Conservation (phyloP, 2,797 vertebrate species). For the Gymnocypris eckloni region DNA sequence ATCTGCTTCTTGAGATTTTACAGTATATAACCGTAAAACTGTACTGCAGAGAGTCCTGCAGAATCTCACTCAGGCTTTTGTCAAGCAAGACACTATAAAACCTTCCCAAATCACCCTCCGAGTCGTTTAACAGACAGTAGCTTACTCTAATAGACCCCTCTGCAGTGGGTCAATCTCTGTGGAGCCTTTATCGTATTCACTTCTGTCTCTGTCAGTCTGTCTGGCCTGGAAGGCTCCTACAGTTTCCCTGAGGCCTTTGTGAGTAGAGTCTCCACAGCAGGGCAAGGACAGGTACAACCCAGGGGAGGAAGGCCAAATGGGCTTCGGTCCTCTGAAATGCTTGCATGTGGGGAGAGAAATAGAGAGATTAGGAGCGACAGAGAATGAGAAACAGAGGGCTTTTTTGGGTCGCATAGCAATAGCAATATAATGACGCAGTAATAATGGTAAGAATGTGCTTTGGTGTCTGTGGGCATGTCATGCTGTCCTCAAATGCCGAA, state of each 20-base stretch:
- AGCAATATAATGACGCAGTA: neutral
- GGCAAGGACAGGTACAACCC: conserved; percentile 50
- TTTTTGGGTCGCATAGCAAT: conserved; percentile 40
- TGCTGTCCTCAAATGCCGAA: conserved; percentile 21
- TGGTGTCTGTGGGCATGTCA: conserved; percentile 46
- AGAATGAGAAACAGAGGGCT: conserved; percentile 35
- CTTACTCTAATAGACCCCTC: conserved; percentile 17
- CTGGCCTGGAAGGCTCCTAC: conserved; percentile 16
- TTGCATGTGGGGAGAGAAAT: neutral
- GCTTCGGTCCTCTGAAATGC: conserved; percentile 24
- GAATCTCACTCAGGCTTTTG: conserved; percentile 2
- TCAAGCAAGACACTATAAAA: conserved; percentile 23
- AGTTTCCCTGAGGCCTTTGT: neutral
- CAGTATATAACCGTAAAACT: conserved; percentile 23
- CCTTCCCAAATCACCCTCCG: conserved; percentile 32
- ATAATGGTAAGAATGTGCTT: conserved; percentile 19
- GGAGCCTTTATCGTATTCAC: conserved; percentile 11
- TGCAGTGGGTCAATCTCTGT: neutral
- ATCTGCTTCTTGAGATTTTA: conserved; percentile 1
- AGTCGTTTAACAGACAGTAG: conserved; percentile 24
- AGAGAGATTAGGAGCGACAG: conserved; percentile 25
- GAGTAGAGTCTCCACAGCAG: conserved; percentile 27
- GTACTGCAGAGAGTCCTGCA: conserved; percentile 1
- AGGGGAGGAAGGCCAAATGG: conserved; percentile 26
- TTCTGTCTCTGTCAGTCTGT: conserved; percentile 30